These are phyloP conservation scores for Drosophila pegasa DNA, from an alignment of 2,888 invertebrate genomes.

Conservation along the genomic window DNA sequence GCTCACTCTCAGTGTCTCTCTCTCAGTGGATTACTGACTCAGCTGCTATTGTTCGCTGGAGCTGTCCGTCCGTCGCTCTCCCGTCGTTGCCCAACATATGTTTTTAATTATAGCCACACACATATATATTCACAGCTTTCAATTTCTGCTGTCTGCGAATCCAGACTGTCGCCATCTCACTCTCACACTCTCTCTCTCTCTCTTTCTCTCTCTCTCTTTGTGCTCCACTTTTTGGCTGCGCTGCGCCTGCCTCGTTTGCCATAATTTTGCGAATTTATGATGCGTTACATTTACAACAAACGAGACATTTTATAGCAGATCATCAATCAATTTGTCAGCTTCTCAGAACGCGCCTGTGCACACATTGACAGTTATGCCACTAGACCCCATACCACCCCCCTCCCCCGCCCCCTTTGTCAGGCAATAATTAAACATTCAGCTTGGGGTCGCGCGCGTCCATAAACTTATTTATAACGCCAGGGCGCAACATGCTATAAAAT, in stretches of 20 bases:
- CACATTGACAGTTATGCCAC: conserved; percentile 66
- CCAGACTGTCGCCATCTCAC: conserved; percentile 12
- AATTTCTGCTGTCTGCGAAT: conserved; percentile 35
- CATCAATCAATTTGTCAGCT: conserved; percentile 84
- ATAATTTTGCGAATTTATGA: conserved; percentile 82
- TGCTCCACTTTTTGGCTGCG: conserved; percentile 50
- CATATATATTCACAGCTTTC: conserved; percentile 11
- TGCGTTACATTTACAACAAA: conserved; percentile 83
- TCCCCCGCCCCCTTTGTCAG: conserved; percentile 30
- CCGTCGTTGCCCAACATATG: conserved; percentile 69
- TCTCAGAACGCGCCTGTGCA: conserved; percentile 44
- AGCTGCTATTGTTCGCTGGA: conserved; percentile 54
- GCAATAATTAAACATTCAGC: conserved; percentile 72
- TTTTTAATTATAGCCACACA: conserved; percentile 73
- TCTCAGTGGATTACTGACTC: conserved; percentile 40
- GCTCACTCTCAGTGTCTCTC: neutral
- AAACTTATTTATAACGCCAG: conserved; percentile 69
- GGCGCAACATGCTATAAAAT: conserved; percentile 65
- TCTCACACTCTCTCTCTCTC: neutral
- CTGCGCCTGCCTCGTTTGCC: conserved; percentile 41
- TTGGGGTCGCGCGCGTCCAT: conserved; percentile 35
- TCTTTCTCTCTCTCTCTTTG: conserved; percentile 9
- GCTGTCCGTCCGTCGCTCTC: neutral
- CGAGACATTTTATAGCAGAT: conserved; percentile 84
- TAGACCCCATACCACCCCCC: conserved; percentile 13